Percentiles rank a stretch among this genome's conserved stretches.
Conservation (phyloP, 2,888 invertebrate genomes). For the Phaonia tiefii region DNA sequence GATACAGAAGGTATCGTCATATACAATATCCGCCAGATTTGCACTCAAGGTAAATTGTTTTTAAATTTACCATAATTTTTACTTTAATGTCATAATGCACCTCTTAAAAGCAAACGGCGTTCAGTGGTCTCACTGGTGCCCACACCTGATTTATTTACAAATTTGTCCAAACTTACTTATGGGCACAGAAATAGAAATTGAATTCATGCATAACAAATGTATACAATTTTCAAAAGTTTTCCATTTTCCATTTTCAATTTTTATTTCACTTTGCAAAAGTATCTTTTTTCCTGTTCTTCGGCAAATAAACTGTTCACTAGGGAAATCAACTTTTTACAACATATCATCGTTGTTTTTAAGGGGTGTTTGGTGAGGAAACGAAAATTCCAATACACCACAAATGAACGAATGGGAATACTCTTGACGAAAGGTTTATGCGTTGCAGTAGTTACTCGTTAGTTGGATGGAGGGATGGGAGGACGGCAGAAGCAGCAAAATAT, state of each 20-base stretch:
- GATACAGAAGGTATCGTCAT: no score
- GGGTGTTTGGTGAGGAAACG: slow-evolving; percentile 18
- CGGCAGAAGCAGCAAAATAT: neutral
- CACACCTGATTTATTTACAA: no score
- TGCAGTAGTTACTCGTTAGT: slow-evolving; percentile 26
- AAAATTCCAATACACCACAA: slow-evolving; percentile 9
- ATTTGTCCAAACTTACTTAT: neutral
- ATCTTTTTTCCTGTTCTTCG: slow-evolving; percentile 13
- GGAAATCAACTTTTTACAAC: slow-evolving; percentile 63
- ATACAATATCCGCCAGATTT: no score
- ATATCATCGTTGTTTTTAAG: slow-evolving; percentile 47
- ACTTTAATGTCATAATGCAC: no score
- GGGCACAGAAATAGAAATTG: slow-evolving; percentile 10
- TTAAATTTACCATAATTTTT: no score
- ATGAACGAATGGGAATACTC: slow-evolving; percentile 40
- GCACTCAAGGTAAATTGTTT: no score
- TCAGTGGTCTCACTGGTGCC: no score
- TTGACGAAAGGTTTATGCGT: slow-evolving; percentile 40
- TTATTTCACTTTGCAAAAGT: neutral
- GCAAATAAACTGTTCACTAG: slow-evolving; percentile 54
- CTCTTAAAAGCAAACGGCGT: no score
- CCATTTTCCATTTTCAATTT: slow-evolving; percentile 7
- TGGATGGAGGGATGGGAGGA: neutral
- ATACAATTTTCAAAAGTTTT: slow-evolving; percentile 10
- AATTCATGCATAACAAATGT: slow-evolving; percentile 40